A percentile compares a stretch with the other conserved stretches of the same genome.
Evolutionary conservation across 2,113 vertebrate genomes (phyloP).

Genomic region (Garra rufa): DNA sequence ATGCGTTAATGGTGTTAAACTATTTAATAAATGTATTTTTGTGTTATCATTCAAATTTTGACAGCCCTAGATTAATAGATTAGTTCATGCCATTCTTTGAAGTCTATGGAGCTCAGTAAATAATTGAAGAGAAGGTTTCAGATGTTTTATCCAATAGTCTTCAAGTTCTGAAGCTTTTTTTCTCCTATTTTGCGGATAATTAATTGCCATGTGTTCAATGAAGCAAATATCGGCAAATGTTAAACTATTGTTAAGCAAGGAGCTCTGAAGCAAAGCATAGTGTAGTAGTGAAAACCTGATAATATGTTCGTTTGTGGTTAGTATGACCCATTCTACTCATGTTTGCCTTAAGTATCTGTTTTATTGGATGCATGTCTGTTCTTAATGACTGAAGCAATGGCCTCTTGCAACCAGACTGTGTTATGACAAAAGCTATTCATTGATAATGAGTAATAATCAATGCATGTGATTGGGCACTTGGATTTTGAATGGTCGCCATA

Average conservation of each 20-base stretch:
- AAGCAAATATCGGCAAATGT: slow-evolving; percentile 43
- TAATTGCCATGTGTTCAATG: slow-evolving; percentile 42
- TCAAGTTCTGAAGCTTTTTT: slow-evolving; percentile 23
- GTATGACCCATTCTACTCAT: neutral
- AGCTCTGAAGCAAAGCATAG: neutral
- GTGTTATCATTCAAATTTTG: neutral
- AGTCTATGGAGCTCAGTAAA: slow-evolving; percentile 21
- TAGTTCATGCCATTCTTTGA: no score
- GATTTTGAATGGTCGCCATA: slow-evolving; percentile 38
- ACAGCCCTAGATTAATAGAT: slow-evolving; percentile 10
- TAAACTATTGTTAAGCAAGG: neutral
- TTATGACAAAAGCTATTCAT: slow-evolving; percentile 46
- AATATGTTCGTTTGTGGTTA: neutral
- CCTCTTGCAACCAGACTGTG: slow-evolving; percentile 52
- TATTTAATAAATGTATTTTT: neutral
- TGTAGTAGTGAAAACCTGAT: neutral
- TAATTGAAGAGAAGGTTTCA: slow-evolving; percentile 29
- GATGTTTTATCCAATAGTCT: neutral
- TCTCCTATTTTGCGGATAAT: slow-evolving; percentile 41
- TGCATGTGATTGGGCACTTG: slow-evolving; percentile 55
- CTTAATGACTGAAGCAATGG: slow-evolving; percentile 51
- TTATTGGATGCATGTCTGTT: slow-evolving; percentile 50
- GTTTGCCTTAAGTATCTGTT: slow-evolving; percentile 45
- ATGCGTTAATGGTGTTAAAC: neutral
- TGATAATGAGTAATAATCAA: slow-evolving; percentile 43